phyloP scores from a whole-genome alignment of 2,888 invertebrate genomes.

The Encarsia formosa region DNA sequence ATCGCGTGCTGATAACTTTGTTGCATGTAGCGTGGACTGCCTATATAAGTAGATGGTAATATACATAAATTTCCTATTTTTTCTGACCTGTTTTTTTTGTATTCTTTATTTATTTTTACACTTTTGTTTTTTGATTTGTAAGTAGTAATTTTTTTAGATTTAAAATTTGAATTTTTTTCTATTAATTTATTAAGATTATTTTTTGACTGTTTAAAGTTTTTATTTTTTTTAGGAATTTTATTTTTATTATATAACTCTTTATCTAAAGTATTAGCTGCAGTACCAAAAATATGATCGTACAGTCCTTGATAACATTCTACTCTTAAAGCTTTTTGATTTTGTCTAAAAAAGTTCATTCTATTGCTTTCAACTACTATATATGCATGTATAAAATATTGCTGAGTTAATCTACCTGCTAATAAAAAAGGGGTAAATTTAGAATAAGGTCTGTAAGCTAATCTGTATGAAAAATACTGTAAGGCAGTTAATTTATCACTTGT shows the following conservation, averaged over 20 bases:
- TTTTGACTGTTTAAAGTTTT: neutral
- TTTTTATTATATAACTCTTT: neutral
- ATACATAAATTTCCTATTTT: neutral
- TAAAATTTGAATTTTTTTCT: too few relatives aligned
- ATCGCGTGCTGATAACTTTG: neutral
- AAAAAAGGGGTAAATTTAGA: slow-evolving; percentile 2
- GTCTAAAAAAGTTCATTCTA: slow-evolving; percentile 3
- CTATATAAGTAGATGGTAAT: neutral
- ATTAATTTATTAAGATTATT: too few relatives aligned
- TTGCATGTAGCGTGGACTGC: neutral
- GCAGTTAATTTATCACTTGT: neutral
- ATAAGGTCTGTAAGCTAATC: slow-evolving; percentile 1
- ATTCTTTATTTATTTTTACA: too few relatives aligned
- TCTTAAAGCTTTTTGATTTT: slow-evolving; percentile 3
- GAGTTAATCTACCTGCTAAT: slow-evolving; percentile 1
- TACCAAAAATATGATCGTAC: neutral
- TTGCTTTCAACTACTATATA: neutral
- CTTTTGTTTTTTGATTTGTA: neutral
- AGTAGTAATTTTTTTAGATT: neutral
- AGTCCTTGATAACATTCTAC: slow-evolving; percentile 5
- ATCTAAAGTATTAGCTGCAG: neutral
- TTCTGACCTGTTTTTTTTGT: too few relatives aligned
- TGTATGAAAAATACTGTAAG: slow-evolving; percentile 10
- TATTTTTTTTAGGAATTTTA: too few relatives aligned
- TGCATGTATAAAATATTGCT: neutral